Evolutionary conservation across 2,113 vertebrate genomes (phyloP), one percentile per base, ranked within the genome.

Genomic region (Hemiprocne comata): DNA sequence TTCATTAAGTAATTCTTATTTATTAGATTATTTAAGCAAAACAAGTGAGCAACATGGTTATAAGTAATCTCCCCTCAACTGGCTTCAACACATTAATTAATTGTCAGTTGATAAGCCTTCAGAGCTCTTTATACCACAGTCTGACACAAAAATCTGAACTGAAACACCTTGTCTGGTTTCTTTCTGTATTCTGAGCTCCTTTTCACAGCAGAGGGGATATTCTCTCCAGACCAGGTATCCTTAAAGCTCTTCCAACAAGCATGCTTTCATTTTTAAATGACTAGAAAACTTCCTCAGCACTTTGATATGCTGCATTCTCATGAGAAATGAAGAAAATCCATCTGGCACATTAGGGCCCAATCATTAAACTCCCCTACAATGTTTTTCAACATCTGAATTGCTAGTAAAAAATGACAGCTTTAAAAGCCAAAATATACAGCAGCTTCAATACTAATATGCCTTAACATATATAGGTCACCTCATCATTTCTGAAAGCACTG

Each of bases 371-470:
- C 61, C 53, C 2, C 2, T 78, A 17, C n/a, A 60, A 26, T 85
- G 77, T 94, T 97, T 81, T 75, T 89, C 90, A 89, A 33, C 82
- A 94, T 71, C 92, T 87, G 50, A 88, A 67, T 1, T 80, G 83
- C 90, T 51, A 64, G 33, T 94, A 90, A 97, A 90, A 85, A 86
- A 34, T 18, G 71, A 55, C 90, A 95, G 69, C 51, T 96, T 80
- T 86, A 93, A 90, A 92, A 57, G 50, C 65, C 85, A 60, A 69
- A 85, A 95, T 48, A 94, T 54, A 89, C 48, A 75, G 86, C n/a
- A 82, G 53, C 73, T 75, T 78, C 83, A 55, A 20, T 26, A 44
- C 80, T 89, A 78, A 94, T 54, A 40, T 7, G 69, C 73, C 76
- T 85, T 64, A 89, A 53, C 50, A 40, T 34, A 80, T 12, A 75